Percentiles rank a stretch among this genome's conserved stretches.
phyloP scores from a whole-genome alignment of 1,140 invertebrate species.

The Xylocopa sonorina region DNA sequence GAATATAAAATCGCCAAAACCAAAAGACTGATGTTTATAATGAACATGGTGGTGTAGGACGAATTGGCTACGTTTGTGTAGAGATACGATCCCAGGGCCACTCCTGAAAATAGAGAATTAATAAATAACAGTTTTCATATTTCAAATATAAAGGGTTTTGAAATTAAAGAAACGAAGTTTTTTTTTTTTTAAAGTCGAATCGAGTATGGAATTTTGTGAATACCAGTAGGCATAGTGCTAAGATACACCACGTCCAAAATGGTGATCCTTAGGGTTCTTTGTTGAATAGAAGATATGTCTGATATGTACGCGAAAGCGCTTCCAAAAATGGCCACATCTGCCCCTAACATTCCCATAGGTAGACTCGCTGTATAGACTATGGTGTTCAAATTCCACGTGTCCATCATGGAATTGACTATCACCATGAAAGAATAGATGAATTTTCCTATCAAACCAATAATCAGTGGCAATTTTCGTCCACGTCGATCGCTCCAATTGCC shows the following conservation, averaged over 20 bases:
- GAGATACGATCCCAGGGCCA: conserved; percentile 82
- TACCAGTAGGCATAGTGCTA: conserved; percentile 88
- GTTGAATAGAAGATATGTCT: conserved; percentile 85
- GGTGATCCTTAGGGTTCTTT: conserved; percentile 87
- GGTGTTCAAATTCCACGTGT: conserved; percentile 87
- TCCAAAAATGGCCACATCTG: conserved; percentile 89
- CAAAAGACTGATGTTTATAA: conserved; percentile 85
- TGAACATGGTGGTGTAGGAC: conserved; percentile 88
- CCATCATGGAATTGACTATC: conserved; percentile 85
- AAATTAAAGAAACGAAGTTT: too few species aligned
- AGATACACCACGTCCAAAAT: conserved; percentile 89
- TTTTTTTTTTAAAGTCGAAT: neutral
- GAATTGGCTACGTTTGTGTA: conserved; percentile 82
- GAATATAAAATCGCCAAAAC: conserved; percentile 85
- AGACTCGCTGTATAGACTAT: conserved; percentile 88
- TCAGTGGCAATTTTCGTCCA: conserved; percentile 86
- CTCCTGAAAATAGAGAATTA: conserved; percentile 72
- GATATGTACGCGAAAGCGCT: conserved; percentile 88
- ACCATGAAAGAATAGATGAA: conserved; percentile 88
- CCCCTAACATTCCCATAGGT: conserved; percentile 87
- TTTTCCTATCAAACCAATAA: conserved; percentile 87
- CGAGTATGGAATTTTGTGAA: neutral
- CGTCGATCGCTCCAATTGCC: conserved; percentile 89
- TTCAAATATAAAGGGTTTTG: too few species aligned
- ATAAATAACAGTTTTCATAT: neutral